These are phyloP conservation scores for Ictidomys tridecemlineatus DNA, from an alignment of 2,113 vertebrate species.

Conservation along the genomic window DNA sequence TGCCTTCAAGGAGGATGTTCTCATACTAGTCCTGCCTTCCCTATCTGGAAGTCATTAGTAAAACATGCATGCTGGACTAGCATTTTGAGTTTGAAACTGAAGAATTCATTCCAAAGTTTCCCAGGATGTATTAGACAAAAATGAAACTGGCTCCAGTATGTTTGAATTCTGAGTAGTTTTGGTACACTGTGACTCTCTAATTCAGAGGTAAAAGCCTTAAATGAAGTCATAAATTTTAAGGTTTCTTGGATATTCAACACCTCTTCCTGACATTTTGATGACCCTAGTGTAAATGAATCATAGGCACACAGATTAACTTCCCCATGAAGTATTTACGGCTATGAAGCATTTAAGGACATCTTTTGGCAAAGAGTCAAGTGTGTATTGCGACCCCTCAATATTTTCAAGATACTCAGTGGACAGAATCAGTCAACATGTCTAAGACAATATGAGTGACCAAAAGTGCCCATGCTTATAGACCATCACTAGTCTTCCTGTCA, in stretches of 20 bases:
- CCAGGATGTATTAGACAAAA: not conserved
- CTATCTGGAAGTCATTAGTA: not conserved
- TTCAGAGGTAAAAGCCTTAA: constrained; percentile 53
- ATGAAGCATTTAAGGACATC: not conserved
- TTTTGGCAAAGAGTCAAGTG: constrained; percentile 4
- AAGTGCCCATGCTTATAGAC: not conserved
- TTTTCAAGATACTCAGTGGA: constrained; percentile 3
- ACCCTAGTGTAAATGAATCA: constrained; percentile 65
- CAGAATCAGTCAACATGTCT: not conserved
- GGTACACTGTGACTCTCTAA: not conserved
- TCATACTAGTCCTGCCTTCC: not conserved
- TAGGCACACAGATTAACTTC: constrained; percentile 54
- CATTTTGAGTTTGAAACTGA: constrained; percentile 19
- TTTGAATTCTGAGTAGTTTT: constrained; percentile 17
- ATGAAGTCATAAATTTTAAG: constrained; percentile 1
- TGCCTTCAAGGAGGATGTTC: constrained; percentile 25
- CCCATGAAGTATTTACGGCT: not conserved
- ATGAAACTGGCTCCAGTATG: not conserved
- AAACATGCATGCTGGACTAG: not conserved
- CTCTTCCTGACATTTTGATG: constrained; percentile 42
- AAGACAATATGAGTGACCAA: not conserved
- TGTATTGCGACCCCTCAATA: not conserved
- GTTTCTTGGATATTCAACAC: not conserved
- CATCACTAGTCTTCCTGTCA: not conserved
- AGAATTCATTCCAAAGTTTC: not conserved